Conservation (phyloP, 2,113 vertebrate genomes). For the Ammospiza nelsoni region DNA sequence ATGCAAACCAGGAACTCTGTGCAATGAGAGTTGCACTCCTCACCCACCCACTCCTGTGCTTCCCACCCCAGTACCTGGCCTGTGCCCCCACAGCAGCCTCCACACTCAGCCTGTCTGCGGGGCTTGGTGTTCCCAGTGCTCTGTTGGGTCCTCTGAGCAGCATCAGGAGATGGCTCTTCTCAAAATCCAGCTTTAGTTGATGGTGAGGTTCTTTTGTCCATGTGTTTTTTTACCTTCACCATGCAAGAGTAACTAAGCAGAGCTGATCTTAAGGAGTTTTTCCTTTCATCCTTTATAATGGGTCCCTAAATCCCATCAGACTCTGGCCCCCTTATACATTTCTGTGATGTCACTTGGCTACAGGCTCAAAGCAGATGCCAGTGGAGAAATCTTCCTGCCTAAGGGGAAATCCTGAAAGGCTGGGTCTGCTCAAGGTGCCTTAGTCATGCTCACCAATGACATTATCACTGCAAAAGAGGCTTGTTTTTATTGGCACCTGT, state of each 20-base stretch:
- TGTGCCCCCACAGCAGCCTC: background rate
- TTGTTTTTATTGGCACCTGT: background rate
- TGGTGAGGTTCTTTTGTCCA: background rate
- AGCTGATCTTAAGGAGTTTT: background rate
- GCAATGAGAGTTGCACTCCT: background rate
- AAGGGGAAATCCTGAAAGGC: background rate
- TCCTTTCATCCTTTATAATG: background rate
- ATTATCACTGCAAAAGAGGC: background rate
- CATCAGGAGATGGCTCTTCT: background rate
- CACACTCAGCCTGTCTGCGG: fast-evolving
- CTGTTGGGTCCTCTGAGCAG: background rate
- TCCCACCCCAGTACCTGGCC: fast-evolving
- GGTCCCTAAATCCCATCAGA: background rate
- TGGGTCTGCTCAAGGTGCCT: background rate
- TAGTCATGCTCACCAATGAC: background rate
- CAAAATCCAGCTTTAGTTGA: background rate
- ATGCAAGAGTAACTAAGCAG: background rate
- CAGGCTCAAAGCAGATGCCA: background rate
- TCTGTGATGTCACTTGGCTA: background rate
- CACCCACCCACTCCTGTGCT: too few relatives aligned
- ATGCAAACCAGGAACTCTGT: background rate
- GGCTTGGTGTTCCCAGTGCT: background rate
- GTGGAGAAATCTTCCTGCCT: background rate
- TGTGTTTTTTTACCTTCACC: background rate
- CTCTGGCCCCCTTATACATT: background rate